phyloP scores from a whole-genome alignment of 2,113 vertebrate genomes.

The Dascyllus trimaculatus region DNA sequence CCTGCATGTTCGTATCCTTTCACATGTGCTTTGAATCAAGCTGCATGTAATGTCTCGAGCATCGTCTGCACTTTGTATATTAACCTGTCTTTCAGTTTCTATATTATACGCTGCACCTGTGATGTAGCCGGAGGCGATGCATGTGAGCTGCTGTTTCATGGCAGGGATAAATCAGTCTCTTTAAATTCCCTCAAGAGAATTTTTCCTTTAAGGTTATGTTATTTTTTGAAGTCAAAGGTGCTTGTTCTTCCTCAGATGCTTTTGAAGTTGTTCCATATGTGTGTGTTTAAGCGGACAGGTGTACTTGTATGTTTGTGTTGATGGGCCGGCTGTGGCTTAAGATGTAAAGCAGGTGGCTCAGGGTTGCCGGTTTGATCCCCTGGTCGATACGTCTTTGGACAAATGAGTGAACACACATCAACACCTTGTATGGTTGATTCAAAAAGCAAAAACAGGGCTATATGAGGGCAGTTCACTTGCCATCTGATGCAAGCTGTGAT shows the following conservation, averaged over 20 bases:
- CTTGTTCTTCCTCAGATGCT: neutral
- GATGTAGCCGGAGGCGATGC: neutral
- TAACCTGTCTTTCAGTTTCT: slow-evolving; percentile 3
- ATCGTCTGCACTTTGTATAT: slow-evolving; percentile 3
- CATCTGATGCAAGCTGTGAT: neutral
- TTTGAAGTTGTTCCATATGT: neutral
- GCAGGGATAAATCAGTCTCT: neutral
- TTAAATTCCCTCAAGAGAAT: neutral
- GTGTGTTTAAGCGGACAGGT: neutral
- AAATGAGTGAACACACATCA: neutral
- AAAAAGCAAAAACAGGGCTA: neutral
- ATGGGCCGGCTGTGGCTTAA: neutral
- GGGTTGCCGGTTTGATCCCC: neutral
- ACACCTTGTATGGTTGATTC: neutral
- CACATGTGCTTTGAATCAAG: slow-evolving; percentile 18
- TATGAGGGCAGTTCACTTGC: neutral
- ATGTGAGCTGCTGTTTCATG: neutral
- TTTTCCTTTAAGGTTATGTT: neutral
- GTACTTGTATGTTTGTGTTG: neutral
- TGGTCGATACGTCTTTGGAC: neutral
- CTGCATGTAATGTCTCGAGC: slow-evolving; percentile 6
- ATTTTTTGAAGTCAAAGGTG: neutral
- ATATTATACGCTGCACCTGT: neutral
- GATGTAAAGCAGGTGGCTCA: neutral
- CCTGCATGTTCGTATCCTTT: slow-evolving; percentile 8